Evolutionary conservation across 1,140 invertebrate genomes (phyloP).

Genomic region (Dendrolimus kikuchii): DNA sequence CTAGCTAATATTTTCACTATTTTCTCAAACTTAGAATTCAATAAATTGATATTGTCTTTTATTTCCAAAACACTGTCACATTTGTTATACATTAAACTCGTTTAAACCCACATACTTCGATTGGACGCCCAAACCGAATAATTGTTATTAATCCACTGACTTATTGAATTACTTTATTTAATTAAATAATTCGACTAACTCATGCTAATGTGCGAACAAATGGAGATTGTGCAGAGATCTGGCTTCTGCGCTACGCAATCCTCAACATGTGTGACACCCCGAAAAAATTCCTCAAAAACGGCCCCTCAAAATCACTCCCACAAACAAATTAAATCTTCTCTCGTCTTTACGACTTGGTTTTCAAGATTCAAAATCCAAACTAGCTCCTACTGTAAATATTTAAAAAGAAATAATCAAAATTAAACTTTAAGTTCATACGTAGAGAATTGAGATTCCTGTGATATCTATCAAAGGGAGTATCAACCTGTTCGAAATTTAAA

Average conservation of each 20-base stretch:
- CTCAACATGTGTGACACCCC: constrained; percentile 41
- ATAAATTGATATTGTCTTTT: constrained; percentile 9
- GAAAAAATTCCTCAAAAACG: constrained; percentile 43
- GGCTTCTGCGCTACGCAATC: constrained; percentile 40
- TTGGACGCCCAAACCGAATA: constrained; percentile 42
- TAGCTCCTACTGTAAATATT: not conserved
- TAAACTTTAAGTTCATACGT: constrained; percentile 5
- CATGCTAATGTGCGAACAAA: constrained; percentile 67
- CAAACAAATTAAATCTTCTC: constrained; percentile 10
- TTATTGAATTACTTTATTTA: constrained; percentile 69
- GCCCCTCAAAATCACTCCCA: constrained; percentile 36
- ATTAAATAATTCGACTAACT: constrained; percentile 70
- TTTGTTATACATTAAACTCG: constrained; percentile 25
- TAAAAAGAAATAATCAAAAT: not conserved
- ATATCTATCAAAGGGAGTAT: constrained; percentile 26
- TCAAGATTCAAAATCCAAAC: constrained; percentile 18
- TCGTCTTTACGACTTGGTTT: constrained; percentile 7
- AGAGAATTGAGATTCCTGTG: not conserved
- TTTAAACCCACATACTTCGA: constrained; percentile 40
- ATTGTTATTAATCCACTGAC: constrained; percentile 64
- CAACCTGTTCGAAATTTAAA: constrained; percentile 27
- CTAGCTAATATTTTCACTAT: not conserved
- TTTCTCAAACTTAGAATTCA: no score
- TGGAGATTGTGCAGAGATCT: constrained; percentile 61
- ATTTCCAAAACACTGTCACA: constrained; percentile 18